Conservation (phyloP, 2,888 invertebrate genomes). For the Cerastis leucographa region DNA sequence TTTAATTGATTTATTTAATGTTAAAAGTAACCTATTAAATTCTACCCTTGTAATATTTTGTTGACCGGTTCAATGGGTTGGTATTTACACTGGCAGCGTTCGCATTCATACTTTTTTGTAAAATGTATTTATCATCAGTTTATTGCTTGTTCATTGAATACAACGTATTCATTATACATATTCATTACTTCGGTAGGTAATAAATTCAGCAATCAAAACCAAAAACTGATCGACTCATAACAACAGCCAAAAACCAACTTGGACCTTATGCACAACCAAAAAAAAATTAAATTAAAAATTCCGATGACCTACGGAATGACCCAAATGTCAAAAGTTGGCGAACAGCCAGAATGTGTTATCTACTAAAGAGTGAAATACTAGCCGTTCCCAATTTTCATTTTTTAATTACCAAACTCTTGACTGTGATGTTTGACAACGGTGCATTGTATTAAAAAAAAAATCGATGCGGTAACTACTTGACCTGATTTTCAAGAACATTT, state of each 20-base stretch:
- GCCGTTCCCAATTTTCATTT: conserved; percentile 85
- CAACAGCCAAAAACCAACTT: conserved; percentile 22
- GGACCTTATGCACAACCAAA: conserved; percentile 50
- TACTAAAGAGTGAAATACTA: conserved; percentile 80
- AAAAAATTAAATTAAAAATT: conserved; percentile 64
- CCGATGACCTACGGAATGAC: conserved; percentile 80
- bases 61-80: conserved; percentile 1
- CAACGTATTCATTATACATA: background rate
- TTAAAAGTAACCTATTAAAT: background rate
- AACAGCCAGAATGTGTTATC: conserved; percentile 84
- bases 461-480: conserved; percentile 65
- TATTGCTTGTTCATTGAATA: conserved; percentile 13
- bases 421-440: conserved; percentile 78
- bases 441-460: conserved; percentile 61
- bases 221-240: conserved; percentile 39
- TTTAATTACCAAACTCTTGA: conserved; percentile 87
- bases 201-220: conserved; percentile 42
- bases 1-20: background rate
- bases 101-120: background rate
- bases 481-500: conserved; percentile 65
- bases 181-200: conserved; percentile 20
- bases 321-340: conserved; percentile 84
- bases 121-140: background rate
- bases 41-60: no score
- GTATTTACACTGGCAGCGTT: background rate